phyloP scores from a whole-genome alignment of 2,113 vertebrate genomes.

The Aptenodytes patagonicus region DNA sequence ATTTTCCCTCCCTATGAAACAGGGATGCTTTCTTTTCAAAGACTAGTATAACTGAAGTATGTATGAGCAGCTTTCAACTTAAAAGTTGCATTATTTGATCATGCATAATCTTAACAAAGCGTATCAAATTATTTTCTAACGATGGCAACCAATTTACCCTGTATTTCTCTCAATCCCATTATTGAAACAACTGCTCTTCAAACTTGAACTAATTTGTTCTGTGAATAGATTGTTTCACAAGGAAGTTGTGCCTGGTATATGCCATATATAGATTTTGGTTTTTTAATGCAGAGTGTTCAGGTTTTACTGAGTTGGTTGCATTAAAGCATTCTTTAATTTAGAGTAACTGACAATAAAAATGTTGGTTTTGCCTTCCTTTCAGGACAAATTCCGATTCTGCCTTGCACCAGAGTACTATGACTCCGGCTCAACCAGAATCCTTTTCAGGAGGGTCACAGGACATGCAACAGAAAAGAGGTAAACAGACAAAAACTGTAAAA shows the following conservation, averaged over 20 bases:
- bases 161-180: neutral
- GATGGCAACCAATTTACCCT: neutral
- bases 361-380: neutral
- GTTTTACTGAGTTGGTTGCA: neutral
- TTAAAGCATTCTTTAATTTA: neutral
- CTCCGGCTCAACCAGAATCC: slow-evolving; percentile 85
- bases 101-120: neutral
- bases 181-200: neutral
- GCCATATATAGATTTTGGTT: rapidly evolving
- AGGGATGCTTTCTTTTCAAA: neutral
- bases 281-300: neutral
- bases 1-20: neutral
- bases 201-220: neutral
- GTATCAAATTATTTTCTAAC: neutral
- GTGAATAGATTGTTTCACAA: neutral
- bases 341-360: neutral
- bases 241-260: neutral
- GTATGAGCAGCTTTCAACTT: neutral
- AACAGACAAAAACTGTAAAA: neutral
- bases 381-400: slow-evolving; percentile 99
- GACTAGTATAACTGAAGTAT: neutral
- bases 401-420: slow-evolving; percentile 96
- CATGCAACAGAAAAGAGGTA: slow-evolving; percentile 93
- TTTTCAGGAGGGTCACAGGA: slow-evolving; percentile 90
- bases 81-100: neutral